These are phyloP conservation scores for Bungarus multicinctus DNA, from an alignment of 2,113 vertebrate genomes.

Conservation along the genomic window DNA sequence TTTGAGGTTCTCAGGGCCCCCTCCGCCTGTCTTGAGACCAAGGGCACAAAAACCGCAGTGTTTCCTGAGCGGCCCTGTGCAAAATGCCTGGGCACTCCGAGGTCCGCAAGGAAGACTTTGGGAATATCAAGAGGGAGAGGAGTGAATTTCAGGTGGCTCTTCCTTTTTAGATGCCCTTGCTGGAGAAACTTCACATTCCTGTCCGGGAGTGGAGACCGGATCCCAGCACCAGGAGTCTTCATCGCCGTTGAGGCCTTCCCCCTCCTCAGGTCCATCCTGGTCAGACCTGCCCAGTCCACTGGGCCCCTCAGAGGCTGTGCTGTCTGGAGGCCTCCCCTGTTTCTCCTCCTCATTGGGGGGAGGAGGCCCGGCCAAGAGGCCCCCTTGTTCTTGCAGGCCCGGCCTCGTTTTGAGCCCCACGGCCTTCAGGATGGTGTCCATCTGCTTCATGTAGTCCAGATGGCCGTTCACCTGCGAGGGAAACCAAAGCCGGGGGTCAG, in stretches of 20 bases:
- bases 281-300: rapidly evolving
- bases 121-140: not conserved
- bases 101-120: not conserved
- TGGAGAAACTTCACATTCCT: not conserved
- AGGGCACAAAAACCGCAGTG: not conserved
- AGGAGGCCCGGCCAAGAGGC: conserved; percentile 43
- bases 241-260: not conserved
- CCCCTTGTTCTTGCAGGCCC: conserved; percentile 58
- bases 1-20: not conserved
- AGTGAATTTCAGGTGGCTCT: not conserved
- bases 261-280: rapidly evolving
- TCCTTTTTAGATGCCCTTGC: not conserved
- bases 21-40: not conserved
- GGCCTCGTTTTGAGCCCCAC: conserved; percentile 86
- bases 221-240: conserved; percentile 27
- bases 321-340: not conserved
- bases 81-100: not conserved
- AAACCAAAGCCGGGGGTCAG: not conserved
- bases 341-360: conserved; percentile 30
- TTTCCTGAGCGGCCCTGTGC: not conserved
- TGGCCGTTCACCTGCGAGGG: conserved; percentile 87
- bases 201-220: not conserved
- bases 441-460: conserved; percentile 96
- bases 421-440: conserved; percentile 88
- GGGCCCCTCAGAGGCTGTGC: rapidly evolving